phyloP scores from a whole-genome alignment of 2,113 vertebrate species.

The Conger conger region DNA sequence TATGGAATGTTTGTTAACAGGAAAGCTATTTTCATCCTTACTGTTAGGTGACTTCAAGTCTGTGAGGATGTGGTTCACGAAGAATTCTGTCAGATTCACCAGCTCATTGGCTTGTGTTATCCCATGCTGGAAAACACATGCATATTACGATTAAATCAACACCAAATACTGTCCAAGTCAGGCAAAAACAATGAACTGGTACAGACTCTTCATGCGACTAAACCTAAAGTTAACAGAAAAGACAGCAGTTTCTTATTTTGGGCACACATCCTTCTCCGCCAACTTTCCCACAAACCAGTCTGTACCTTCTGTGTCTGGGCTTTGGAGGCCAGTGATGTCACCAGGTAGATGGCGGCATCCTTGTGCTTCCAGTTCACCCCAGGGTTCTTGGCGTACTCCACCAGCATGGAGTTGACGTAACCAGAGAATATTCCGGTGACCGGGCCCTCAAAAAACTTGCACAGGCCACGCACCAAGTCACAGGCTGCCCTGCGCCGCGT shows the following conservation, averaged over 20 bases:
- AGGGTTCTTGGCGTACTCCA: conserved; percentile 92
- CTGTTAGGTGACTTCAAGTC: conserved; percentile 90
- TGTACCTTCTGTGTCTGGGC: conserved; percentile 96
- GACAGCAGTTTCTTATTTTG: too few species aligned
- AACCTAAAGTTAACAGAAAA: conserved; percentile 11
- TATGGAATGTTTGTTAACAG: background rate
- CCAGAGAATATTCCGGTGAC: conserved; percentile 98
- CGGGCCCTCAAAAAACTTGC: conserved; percentile 94
- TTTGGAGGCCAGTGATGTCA: conserved; percentile 96
- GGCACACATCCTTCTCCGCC: too few species aligned
- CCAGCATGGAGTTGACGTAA: conserved; percentile 95
- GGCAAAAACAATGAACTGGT: background rate
- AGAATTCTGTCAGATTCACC: conserved; percentile 95
- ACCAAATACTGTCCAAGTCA: background rate
- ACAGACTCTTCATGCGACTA: background rate
- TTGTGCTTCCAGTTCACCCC: conserved; percentile 96
- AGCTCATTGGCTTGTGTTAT: conserved; percentile 98
- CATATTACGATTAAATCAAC: background rate
- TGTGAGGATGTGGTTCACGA: conserved; percentile 91
- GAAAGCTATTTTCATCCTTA: conserved; percentile 63
- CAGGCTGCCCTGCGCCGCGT: conserved; percentile 95
- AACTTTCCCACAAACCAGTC: background rate
- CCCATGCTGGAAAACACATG: conserved; percentile 79
- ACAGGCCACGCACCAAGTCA: conserved; percentile 92
- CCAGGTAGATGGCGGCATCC: conserved; percentile 96